Conservation (phyloP, 2,113 vertebrate genomes). For the Oenanthe oenanthe region DNA sequence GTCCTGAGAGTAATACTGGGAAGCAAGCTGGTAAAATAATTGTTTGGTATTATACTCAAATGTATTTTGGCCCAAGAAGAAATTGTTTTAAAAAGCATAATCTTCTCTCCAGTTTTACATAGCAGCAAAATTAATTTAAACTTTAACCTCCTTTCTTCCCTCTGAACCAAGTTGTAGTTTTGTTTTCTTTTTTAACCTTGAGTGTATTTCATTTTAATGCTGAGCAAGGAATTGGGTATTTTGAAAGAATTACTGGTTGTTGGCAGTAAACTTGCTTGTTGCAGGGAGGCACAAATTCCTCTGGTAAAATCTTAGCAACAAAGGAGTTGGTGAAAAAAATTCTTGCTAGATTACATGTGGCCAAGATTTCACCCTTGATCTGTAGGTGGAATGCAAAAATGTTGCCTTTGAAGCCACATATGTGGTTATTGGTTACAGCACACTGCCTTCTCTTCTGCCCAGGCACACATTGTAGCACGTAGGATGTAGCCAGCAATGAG, state of each 20-base stretch:
- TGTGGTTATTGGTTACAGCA: background rate
- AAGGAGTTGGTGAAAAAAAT: background rate
- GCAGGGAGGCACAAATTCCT: background rate
- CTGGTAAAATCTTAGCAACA: constrained; percentile 34
- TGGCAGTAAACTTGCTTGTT: background rate
- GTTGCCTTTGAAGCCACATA: background rate
- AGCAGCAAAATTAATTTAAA: background rate
- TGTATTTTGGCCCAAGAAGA: background rate
- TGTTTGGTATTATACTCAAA: background rate
- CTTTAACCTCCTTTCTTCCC: background rate
- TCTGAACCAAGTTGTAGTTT: background rate
- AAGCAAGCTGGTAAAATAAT: background rate
- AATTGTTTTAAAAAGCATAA: background rate
- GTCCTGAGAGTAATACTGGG: background rate
- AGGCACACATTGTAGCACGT: rapidly evolving
- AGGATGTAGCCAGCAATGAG: no score
- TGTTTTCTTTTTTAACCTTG: background rate
- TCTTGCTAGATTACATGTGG: background rate
- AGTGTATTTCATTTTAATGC: background rate
- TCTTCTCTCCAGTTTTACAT: background rate
- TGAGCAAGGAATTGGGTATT: background rate
- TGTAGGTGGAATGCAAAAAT: constrained; percentile 3
- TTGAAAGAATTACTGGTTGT: background rate
- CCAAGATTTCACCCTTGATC: constrained; percentile 20
- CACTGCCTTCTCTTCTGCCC: background rate